Conservation (phyloP, 2,888 invertebrate genomes). For the Eupeodes latifasciatus region DNA sequence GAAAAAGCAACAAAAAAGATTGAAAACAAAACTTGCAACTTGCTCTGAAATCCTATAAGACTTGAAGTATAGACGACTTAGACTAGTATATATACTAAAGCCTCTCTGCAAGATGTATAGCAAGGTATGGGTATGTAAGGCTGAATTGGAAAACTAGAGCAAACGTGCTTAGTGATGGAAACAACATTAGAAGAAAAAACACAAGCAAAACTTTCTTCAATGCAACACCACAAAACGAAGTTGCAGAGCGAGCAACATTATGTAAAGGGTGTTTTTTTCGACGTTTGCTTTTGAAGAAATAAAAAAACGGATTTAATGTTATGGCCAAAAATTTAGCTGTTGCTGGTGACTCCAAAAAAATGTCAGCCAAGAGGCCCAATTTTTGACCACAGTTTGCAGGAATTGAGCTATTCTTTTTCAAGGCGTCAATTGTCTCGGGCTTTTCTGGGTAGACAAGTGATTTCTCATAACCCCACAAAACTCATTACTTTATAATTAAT, state of each 20-base stretch:
- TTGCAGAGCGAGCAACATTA: slow-evolving; percentile 43
- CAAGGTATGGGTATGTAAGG: not conserved
- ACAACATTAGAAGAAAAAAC: slow-evolving; percentile 36
- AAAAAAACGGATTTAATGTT: too few species aligned
- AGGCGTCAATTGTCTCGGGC: too few species aligned
- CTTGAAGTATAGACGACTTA: not conserved
- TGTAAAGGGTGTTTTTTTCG: too few species aligned
- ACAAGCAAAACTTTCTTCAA: slow-evolving; percentile 61
- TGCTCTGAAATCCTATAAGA: slow-evolving; percentile 9
- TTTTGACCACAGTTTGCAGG: too few species aligned
- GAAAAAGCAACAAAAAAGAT: slow-evolving; percentile 32
- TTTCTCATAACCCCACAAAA: too few species aligned
- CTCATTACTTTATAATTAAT: too few species aligned
- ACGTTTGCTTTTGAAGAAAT: too few species aligned
- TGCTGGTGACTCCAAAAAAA: too few species aligned
- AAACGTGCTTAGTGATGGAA: slow-evolving; percentile 59
- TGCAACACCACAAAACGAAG: slow-evolving; percentile 25
- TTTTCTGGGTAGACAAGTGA: too few species aligned
- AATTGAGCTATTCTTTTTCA: too few species aligned
- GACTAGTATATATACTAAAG: not conserved
- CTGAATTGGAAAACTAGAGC: slow-evolving; percentile 73
- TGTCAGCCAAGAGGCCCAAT: too few species aligned
- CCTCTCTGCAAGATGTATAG: slow-evolving; percentile 50
- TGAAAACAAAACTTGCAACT: slow-evolving; percentile 18
- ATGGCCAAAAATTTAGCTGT: too few species aligned